Percentiles rank a stretch among this genome's conserved stretches.
Evolutionary conservation across 1,140 invertebrate species (phyloP).

Genomic region (Drosophila pectinifera): DNA sequence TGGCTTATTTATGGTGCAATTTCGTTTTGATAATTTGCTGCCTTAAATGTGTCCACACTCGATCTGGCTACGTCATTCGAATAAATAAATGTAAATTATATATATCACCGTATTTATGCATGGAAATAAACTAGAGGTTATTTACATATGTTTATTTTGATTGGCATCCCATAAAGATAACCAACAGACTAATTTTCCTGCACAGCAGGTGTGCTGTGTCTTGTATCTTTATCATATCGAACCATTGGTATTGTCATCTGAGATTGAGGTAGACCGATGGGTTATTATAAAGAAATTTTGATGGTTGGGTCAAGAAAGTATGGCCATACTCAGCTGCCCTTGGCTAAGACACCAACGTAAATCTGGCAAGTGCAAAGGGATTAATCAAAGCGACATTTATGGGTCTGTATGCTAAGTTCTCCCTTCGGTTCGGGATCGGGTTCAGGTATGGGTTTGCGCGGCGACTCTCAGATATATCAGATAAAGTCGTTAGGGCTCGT

Average conservation of each 20-base stretch:
- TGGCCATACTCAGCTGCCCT: not conserved
- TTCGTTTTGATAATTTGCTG: slow-evolving; percentile 67
- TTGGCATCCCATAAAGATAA: slow-evolving; percentile 42
- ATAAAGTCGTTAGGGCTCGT: slow-evolving; percentile 60
- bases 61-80: slow-evolving; percentile 61
- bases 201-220: slow-evolving; percentile 23
- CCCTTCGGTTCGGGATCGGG: not conserved
- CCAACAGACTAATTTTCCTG: slow-evolving; percentile 54
- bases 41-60: slow-evolving; percentile 64
- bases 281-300: slow-evolving; percentile 22
- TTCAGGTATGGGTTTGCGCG: slow-evolving; percentile 5
- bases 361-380: slow-evolving; percentile 40
- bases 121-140: slow-evolving; percentile 52
- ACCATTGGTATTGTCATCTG: slow-evolving; percentile 7
- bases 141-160: slow-evolving; percentile 50
- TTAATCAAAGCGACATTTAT: slow-evolving; percentile 47
- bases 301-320: not conserved
- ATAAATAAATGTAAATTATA: slow-evolving; percentile 60
- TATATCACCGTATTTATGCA: slow-evolving; percentile 48
- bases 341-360: slow-evolving; percentile 26
- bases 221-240: slow-evolving; percentile 14
- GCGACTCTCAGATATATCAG: slow-evolving; percentile 58
- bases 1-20: slow-evolving; percentile 73
- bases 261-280: not conserved
- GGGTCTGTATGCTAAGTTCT: slow-evolving; percentile 16